phyloP scores from a whole-genome alignment of 2,113 vertebrate species.

The Morone chrysops region DNA sequence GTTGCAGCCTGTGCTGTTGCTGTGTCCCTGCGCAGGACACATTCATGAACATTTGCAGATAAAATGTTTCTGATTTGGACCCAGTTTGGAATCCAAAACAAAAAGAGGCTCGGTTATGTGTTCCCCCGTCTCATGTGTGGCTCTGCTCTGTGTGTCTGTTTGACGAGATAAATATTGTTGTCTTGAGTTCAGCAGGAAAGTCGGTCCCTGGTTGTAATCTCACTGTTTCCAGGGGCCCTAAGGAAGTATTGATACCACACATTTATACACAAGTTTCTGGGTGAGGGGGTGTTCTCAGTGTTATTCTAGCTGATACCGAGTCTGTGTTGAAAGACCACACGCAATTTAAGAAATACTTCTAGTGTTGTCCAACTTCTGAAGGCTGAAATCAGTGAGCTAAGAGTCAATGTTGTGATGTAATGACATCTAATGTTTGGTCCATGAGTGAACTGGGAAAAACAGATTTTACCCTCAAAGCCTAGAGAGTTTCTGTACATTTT shows the following conservation, averaged over 20 bases:
- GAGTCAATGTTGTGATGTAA: background rate
- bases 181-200: background rate
- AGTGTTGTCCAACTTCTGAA: background rate
- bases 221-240: background rate
- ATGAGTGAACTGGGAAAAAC: background rate
- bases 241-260: background rate
- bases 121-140: constrained; percentile 3
- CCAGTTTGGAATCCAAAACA: background rate
- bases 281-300: background rate
- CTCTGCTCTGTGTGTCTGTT: constrained; percentile 14
- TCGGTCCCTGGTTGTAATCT: constrained; percentile 10
- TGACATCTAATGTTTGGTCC: background rate
- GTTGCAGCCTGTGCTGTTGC: background rate
- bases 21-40: no score
- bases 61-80: background rate
- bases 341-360: background rate
- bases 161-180: constrained; percentile 31
- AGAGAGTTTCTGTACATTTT: no score
- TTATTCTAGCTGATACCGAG: background rate
- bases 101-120: background rate
- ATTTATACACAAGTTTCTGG: constrained; percentile 3
- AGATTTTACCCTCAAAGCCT: no score
- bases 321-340: constrained; percentile 1
- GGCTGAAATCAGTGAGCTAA: background rate
- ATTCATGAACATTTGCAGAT: no score